These are phyloP conservation scores for Pangasianodon gigas DNA, from an alignment of 2,113 vertebrate species.

Conservation along the genomic window DNA sequence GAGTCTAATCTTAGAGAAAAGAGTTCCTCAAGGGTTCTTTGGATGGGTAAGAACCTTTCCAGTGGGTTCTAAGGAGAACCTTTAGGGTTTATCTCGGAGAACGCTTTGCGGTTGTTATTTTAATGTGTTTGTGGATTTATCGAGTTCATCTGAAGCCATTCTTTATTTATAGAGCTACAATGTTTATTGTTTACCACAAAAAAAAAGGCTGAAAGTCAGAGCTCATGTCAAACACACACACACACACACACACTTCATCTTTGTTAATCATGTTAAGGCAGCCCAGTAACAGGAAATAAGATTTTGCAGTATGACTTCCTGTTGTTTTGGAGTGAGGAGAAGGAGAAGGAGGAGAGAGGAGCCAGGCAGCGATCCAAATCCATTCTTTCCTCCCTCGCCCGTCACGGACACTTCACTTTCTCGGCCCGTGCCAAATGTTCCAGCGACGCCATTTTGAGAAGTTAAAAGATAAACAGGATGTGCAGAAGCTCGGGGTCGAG, in stretches of 20 bases:
- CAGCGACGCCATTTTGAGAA: neutral
- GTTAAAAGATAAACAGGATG: slow-evolving; percentile 38
- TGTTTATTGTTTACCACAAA: neutral
- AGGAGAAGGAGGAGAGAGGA: neutral
- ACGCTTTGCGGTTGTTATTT: too few relatives aligned
- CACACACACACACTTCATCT: neutral
- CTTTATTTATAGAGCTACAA: neutral
- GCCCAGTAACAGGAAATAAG: slow-evolving; percentile 41
- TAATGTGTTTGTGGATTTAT: neutral
- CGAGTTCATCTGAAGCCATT: neutral
- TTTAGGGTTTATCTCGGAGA: slow-evolving; percentile 26
- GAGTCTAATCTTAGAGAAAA: neutral
- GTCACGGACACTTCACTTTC: neutral
- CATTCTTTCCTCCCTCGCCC: slow-evolving; percentile 13
- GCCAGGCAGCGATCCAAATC: slow-evolving; percentile 7
- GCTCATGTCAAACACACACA: neutral
- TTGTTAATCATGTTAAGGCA: neutral
- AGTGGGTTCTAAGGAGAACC: neutral
- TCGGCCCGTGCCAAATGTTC: neutral
- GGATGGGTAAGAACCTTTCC: neutral
- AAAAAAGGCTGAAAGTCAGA: neutral
- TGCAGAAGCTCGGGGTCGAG: neutral
- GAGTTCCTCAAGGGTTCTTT: neutral
- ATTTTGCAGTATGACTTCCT: slow-evolving; percentile 47
- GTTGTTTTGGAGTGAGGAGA: slow-evolving; percentile 35